phyloP scores from a whole-genome alignment of 2,113 vertebrate genomes.

The Elephantulus edwardii region DNA sequence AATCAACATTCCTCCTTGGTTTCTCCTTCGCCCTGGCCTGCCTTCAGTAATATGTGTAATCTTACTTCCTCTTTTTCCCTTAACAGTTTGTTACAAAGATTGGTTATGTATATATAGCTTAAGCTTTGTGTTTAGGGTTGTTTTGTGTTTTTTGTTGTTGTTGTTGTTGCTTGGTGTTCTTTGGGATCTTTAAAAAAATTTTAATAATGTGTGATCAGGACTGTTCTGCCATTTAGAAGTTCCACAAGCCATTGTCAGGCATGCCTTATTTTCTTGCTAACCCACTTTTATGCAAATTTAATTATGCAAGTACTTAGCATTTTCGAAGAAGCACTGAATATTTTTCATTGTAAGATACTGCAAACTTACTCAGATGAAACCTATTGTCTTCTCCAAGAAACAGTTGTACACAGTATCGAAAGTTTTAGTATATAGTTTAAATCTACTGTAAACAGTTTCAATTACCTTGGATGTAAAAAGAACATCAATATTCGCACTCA shows the following conservation, averaged over 20 bases:
- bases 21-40: constrained; percentile 14
- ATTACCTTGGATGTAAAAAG: not conserved
- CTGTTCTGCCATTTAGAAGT: constrained; percentile 26
- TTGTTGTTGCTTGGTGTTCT: too few species aligned
- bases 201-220: constrained; percentile 43
- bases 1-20: constrained; percentile 73
- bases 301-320: not conserved
- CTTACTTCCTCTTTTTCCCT: not conserved
- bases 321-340: constrained; percentile 35
- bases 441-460: not conserved
- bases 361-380: constrained; percentile 43
- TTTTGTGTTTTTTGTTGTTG: too few species aligned
- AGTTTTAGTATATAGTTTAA: not conserved
- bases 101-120: not conserved
- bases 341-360: too few species aligned
- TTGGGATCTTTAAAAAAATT: too few species aligned
- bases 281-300: constrained; percentile 49
- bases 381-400: not conserved
- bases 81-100: constrained; percentile 54
- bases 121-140: constrained; percentile 60
- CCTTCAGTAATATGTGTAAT: constrained; percentile 22
- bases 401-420: not conserved
- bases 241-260: constrained; percentile 54
- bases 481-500: not conserved
- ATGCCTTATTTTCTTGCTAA: constrained; percentile 72